phyloP scores from a whole-genome alignment of 2,113 vertebrate species.

The Coptodon rendalli region DNA sequence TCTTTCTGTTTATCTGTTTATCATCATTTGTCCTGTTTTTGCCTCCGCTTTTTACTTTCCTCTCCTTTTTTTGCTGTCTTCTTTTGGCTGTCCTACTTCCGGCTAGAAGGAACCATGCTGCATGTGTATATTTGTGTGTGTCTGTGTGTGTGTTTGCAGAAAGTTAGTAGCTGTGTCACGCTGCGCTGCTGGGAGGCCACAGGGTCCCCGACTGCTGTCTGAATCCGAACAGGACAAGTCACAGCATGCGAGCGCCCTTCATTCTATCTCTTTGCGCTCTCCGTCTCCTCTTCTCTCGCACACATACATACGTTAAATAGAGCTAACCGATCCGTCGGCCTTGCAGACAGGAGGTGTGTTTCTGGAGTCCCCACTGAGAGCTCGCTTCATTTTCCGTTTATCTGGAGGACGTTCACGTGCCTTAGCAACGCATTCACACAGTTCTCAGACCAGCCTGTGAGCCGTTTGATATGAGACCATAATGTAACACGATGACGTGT shows the following conservation, averaged over 20 bases:
- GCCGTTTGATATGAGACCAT: not conserved
- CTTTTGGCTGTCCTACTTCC: constrained; percentile 42
- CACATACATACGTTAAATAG: not conserved
- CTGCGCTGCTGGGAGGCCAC: constrained; percentile 51
- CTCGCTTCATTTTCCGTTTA: not conserved
- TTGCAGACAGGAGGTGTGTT: constrained; percentile 1
- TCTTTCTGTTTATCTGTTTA: constrained; percentile 12
- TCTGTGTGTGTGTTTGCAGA: constrained; percentile 2
- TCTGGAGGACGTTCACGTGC: constrained; percentile 1
- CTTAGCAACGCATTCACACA: not conserved
- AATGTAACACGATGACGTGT: not conserved
- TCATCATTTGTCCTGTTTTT: constrained; percentile 8
- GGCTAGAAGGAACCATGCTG: not conserved
- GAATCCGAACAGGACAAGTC: constrained; percentile 46
- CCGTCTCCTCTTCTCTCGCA: not conserved
- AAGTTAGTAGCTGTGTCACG: constrained; percentile 47
- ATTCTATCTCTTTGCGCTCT: not conserved
- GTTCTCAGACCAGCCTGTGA: not conserved
- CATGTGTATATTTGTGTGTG: constrained; percentile 17
- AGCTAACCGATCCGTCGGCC: not conserved
- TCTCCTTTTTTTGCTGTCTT: not conserved
- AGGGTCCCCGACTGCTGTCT: constrained; percentile 51
- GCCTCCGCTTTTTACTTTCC: not conserved
- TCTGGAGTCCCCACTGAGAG: not conserved
- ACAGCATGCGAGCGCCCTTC: constrained; percentile 23